phyloP scores from a whole-genome alignment of 2,888 invertebrate genomes.

The Patella depressa region DNA sequence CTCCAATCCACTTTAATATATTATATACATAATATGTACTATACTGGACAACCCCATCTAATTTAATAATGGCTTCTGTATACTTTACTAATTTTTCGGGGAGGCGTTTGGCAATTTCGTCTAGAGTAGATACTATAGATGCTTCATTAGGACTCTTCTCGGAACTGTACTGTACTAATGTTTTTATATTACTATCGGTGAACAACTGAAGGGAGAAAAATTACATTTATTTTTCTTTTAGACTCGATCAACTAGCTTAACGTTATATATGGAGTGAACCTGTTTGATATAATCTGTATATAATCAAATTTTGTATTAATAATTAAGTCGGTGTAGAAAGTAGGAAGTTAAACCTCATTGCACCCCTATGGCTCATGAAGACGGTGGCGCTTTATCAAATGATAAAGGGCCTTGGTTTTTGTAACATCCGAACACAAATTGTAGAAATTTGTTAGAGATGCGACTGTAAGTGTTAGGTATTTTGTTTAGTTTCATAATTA shows the following conservation, averaged over 20 bases:
- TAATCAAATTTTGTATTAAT: not conserved
- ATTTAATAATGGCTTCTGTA: not conserved
- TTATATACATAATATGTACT: not conserved
- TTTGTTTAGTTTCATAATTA: too few relatives aligned
- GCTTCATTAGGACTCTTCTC: not conserved
- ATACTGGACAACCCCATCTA: not conserved
- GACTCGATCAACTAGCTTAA: not conserved
- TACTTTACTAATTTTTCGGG: constrained; percentile 26
- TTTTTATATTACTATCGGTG: not conserved
- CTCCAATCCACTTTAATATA: not conserved
- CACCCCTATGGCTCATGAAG: not conserved
- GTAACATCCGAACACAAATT: too few relatives aligned
- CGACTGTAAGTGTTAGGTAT: too few relatives aligned
- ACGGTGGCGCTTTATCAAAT: too few relatives aligned
- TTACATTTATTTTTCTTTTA: not conserved
- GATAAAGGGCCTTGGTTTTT: too few relatives aligned
- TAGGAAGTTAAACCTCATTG: not conserved
- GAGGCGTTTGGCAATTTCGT: constrained; percentile 28
- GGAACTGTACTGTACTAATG: not conserved
- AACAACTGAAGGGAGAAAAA: not conserved
- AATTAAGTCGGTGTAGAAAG: not conserved
- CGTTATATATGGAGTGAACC: not conserved
- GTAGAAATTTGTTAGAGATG: too few relatives aligned
- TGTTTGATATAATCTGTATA: too few relatives aligned
- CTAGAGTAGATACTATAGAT: not conserved